A percentile compares a stretch with the other conserved stretches of the same genome.
These are phyloP conservation scores for Mactra quadrangularis DNA, from an alignment of 1,140 invertebrate species.

Conservation along the genomic window DNA sequence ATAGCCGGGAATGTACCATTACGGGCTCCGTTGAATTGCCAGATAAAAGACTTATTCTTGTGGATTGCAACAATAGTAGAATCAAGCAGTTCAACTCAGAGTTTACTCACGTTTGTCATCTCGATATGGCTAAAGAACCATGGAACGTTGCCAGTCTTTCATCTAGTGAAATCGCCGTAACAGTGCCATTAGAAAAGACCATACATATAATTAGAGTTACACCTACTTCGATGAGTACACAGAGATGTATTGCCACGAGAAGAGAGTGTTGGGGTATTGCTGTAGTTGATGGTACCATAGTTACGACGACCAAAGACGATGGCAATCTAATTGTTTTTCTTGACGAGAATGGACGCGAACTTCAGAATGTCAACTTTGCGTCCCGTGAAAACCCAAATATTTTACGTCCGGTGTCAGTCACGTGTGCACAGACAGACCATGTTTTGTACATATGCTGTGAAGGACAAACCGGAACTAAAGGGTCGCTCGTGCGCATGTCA, in stretches of 20 bases:
- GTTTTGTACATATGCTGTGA: slow-evolving; percentile 56
- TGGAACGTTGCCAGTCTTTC: slow-evolving; percentile 53
- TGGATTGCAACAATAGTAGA: slow-evolving; percentile 52
- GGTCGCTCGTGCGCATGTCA: slow-evolving; percentile 56
- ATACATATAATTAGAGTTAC: slow-evolving; percentile 51
- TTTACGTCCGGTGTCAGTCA: slow-evolving; percentile 49
- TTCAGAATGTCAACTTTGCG: slow-evolving; percentile 50
- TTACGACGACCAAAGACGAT: slow-evolving; percentile 51
- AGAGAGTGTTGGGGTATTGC: slow-evolving; percentile 55
- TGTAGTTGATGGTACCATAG: slow-evolving; percentile 44
- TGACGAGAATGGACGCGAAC: slow-evolving; percentile 43
- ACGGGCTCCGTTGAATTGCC: slow-evolving; percentile 48
- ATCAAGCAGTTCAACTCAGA: slow-evolving; percentile 48
- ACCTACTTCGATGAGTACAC: slow-evolving; percentile 36
- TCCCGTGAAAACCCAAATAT: slow-evolving; percentile 61
- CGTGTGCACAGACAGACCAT: slow-evolving; percentile 11
- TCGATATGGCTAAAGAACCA: slow-evolving; percentile 53
- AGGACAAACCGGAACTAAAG: slow-evolving; percentile 52
- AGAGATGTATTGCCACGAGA: slow-evolving; percentile 34
- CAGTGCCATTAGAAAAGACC: slow-evolving; percentile 50
- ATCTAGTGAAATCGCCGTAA: slow-evolving; percentile 49
- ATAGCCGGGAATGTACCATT: slow-evolving; percentile 49
- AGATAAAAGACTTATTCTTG: slow-evolving; percentile 40
- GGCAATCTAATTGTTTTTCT: slow-evolving; percentile 46
- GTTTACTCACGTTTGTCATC: slow-evolving; percentile 20